These are phyloP conservation scores for Thalassophryne amazonica DNA, from an alignment of 2,797 vertebrate genomes.

Conservation along the genomic window DNA sequence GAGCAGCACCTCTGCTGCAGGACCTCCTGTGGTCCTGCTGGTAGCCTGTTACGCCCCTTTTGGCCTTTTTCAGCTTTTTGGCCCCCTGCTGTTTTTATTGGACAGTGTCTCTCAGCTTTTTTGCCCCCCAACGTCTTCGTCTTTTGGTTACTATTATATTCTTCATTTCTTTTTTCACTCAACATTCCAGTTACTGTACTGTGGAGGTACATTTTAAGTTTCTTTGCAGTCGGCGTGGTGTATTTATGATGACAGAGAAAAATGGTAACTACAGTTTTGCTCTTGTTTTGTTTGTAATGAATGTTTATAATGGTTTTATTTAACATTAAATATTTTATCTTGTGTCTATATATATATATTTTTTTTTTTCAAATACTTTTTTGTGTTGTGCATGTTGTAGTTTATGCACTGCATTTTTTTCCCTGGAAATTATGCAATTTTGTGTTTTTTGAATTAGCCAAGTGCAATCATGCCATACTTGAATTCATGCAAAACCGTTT, in stretches of 20 bases:
- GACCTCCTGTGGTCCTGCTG: constrained; percentile 74
- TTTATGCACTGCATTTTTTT: no score
- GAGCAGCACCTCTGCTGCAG: constrained; percentile 57
- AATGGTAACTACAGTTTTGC: constrained; percentile 86
- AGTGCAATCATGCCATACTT: no score
- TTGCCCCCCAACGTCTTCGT: constrained; percentile 1
- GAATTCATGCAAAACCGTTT: no score
- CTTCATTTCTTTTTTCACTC: constrained; percentile 45
- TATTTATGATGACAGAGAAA: constrained; percentile 87
- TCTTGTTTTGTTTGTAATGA: constrained; percentile 37
- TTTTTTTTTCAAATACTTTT: no score
- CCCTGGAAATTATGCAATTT: no score
- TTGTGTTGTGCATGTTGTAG: no score
- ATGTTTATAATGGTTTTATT: constrained; percentile 25
- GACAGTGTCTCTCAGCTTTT: constrained; percentile 55
- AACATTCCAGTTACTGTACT: constrained; percentile 41
- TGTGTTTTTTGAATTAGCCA: no score
- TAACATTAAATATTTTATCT: no score
- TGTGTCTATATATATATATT: no score
- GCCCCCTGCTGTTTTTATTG: constrained; percentile 57
- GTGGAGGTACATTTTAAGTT: constrained; percentile 52
- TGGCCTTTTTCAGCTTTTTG: constrained; percentile 50
- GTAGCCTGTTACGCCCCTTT: constrained; percentile 65
- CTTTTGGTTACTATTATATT: constrained; percentile 44
- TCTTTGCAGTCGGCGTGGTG: constrained; percentile 64